phyloP scores from a whole-genome alignment of 2,113 vertebrate genomes.

The Protomyctophum bolini region DNA sequence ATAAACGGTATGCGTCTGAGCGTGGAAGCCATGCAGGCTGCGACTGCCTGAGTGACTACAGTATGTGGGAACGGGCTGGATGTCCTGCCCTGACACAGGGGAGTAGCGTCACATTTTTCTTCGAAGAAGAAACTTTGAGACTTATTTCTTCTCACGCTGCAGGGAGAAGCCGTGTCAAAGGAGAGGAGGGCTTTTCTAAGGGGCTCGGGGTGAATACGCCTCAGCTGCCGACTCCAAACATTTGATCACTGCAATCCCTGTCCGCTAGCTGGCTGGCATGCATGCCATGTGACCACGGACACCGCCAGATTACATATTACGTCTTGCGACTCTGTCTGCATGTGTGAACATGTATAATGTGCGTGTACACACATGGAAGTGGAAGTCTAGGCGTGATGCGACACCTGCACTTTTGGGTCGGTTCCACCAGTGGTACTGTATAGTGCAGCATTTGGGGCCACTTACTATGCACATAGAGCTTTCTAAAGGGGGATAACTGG shows the following conservation, averaged over 20 bases:
- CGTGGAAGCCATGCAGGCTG: slow-evolving; percentile 36
- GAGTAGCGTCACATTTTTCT: slow-evolving; percentile 8
- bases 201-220: background rate
- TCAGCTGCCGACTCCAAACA: slow-evolving; percentile 2
- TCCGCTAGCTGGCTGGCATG: background rate
- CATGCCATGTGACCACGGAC: slow-evolving; percentile 11
- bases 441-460: slow-evolving; percentile 39
- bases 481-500: slow-evolving; percentile 68
- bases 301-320: slow-evolving; percentile 16
- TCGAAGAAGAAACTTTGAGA: slow-evolving; percentile 9
- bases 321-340: slow-evolving; percentile 4
- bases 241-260: slow-evolving; percentile 4
- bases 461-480: slow-evolving; percentile 57
- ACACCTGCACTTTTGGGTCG: slow-evolving; percentile 26
- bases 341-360: background rate
- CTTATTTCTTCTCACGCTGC: slow-evolving; percentile 2
- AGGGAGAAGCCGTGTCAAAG: slow-evolving; percentile 4
- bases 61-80: slow-evolving; percentile 27
- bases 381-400: background rate
- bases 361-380: background rate
- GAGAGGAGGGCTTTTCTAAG: background rate
- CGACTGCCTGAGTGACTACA: slow-evolving; percentile 23
- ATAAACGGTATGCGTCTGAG: slow-evolving; percentile 45
- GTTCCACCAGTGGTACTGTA: slow-evolving; percentile 30
- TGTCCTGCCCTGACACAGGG: slow-evolving; percentile 8